Evolutionary conservation across 2,113 vertebrate genomes (phyloP).

Genomic region (Cygnus buccinator): DNA sequence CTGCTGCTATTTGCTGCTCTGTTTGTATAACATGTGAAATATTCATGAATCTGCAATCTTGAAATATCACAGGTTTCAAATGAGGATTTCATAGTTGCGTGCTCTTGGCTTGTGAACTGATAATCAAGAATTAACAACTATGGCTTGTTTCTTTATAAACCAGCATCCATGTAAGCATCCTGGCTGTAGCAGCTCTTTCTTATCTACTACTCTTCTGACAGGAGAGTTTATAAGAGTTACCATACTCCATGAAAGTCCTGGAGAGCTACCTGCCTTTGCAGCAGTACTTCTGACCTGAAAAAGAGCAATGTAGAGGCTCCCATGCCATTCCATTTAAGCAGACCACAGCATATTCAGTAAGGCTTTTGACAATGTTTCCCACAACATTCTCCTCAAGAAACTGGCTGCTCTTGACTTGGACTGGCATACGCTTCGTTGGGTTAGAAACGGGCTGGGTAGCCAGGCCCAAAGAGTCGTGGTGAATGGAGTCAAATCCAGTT

Average conservation of each 20-base stretch:
- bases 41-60: conserved; percentile 72
- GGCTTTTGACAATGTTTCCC: too few species aligned
- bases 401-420: too few species aligned
- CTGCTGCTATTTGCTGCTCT: conserved; percentile 51
- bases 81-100: conserved; percentile 55
- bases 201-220: background rate
- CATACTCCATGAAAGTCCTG: background rate
- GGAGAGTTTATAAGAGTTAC: background rate
- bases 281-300: background rate
- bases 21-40: conserved; percentile 69
- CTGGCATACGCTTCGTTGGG: too few species aligned
- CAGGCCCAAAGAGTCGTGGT: too few species aligned
- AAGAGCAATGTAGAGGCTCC: background rate
- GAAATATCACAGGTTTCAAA: conserved; percentile 58
- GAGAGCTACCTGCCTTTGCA: background rate
- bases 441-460: too few species aligned
- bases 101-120: conserved; percentile 36
- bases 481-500: too few species aligned
- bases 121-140: conserved; percentile 54
- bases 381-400: too few species aligned
- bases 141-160: conserved; percentile 42
- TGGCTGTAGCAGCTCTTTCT: background rate
- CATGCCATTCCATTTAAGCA: background rate
- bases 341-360: too few species aligned
- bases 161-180: background rate